Evolutionary conservation across 2,797 vertebrate genomes (phyloP), one percentile per base, ranked within the genome.

Genomic region (Dromococcyx pavoninus): DNA sequence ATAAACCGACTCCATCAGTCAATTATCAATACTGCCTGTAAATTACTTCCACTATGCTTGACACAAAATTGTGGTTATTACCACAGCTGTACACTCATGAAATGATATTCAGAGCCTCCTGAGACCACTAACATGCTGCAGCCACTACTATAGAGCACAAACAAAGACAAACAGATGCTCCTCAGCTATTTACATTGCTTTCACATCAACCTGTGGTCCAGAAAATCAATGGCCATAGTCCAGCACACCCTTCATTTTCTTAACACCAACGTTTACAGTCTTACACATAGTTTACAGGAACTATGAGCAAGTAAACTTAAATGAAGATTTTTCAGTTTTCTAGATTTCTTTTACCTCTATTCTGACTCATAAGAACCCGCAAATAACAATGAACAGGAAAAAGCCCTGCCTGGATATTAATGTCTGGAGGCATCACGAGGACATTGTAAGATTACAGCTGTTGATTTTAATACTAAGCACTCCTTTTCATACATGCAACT

Each of bases 291-390:
- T 51, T 73, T 33, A 94, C 27, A 51, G 9, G 33, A 91, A 86
- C 6, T 32, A 23, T 43, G 13, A 76, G 27, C 11, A 73, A 71
- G 33, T 39, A 60, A 75, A 85, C 71, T 33, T 50, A 57, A 61
- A 54, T 37, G 44, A 24, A 66, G 2, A 9, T 5, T 9, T 13
- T 91, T 91, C 93, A 92, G 70, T 23, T 13, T 65, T 50, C 62
- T 97, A 98, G 96, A 98, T 73, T 97, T 96, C 25, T 74, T 98
- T 91, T 97, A 97, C 61, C 95, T 98, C 95, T 98, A 10, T 97
- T 96, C 87, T n/a, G 77, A 94, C 3, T 77, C 97, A 8, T 7
- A 97, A 30, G 96, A 97, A 92, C 97, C 96, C 22, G 96, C 97
- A 78, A 97, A 4, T 14, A 41, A 41, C 39, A 41, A 14, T 41